A percentile compares a stretch with the other conserved stretches of the same genome.
Conservation (phyloP, 2,113 vertebrate species). For the Barnardius zonarius region DNA sequence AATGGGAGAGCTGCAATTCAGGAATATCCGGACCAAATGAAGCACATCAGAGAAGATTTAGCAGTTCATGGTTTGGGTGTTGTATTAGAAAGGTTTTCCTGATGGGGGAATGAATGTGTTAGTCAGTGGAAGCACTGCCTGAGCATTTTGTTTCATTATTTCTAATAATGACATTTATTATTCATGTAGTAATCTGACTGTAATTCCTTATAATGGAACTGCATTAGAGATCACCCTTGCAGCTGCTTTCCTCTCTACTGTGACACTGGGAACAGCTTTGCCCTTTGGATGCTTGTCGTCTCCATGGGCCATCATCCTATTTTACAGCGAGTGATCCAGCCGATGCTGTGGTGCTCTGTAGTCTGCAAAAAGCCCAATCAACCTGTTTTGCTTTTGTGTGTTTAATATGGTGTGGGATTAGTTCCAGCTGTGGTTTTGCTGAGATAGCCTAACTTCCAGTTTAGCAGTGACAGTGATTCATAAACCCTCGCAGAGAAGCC, state of each 20-base stretch:
- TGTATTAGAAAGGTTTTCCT: neutral
- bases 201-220: neutral
- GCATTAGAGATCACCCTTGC: neutral
- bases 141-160: neutral
- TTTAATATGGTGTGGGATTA: neutral
- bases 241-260: neutral
- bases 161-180: constrained; percentile 6
- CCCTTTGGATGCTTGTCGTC: neutral
- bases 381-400: neutral
- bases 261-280: neutral
- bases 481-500: neutral
- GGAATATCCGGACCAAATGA: neutral
- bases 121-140: neutral
- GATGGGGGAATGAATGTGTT: neutral
- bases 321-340: neutral
- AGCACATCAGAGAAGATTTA: neutral
- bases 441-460: constrained; percentile 22
- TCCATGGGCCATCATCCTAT: neutral
- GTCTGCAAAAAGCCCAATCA: neutral
- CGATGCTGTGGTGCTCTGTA: neutral
- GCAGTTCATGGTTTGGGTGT: neutral
- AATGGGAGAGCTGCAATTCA: neutral
- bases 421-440: constrained; percentile 56
- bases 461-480: constrained; percentile 6
- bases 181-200: neutral